These are phyloP conservation scores for Platyura marginata DNA, from an alignment of 1,140 invertebrate species.

Conservation along the genomic window DNA sequence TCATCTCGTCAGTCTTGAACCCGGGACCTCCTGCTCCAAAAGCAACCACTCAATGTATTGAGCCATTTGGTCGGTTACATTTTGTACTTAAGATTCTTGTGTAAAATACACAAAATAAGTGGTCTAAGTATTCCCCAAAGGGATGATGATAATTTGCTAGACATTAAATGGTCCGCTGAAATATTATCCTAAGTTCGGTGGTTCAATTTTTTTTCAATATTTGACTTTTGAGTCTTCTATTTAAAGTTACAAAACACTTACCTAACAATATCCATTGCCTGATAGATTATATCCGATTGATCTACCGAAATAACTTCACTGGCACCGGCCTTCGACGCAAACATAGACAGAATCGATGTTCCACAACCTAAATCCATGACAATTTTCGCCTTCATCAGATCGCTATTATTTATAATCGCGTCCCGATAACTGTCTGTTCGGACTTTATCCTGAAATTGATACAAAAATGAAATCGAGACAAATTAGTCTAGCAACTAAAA, in stretches of 20 bases:
- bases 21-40: too few relatives aligned
- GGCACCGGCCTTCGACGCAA: conserved; percentile 86
- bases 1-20: too few relatives aligned
- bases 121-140: too few relatives aligned
- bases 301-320: conserved; percentile 81
- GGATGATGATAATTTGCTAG: too few relatives aligned
- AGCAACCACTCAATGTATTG: too few relatives aligned
- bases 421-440: conserved; percentile 84
- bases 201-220: too few relatives aligned
- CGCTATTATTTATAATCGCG: conserved; percentile 72
- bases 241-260: not conserved
- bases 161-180: too few relatives aligned
- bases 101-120: too few relatives aligned
- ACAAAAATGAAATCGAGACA: conserved; percentile 3
- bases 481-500: not conserved
- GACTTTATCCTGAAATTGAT: conserved; percentile 55
- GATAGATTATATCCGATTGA: conserved; percentile 67
- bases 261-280: conserved; percentile 66
- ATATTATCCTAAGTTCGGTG: too few relatives aligned
- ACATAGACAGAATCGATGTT: conserved; percentile 87
- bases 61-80: too few relatives aligned
- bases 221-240: not conserved
- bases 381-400: conserved; percentile 49
- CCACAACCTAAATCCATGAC: conserved; percentile 91
- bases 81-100: too few relatives aligned